Base-by-base conservation (phyloP, 2,888 invertebrate species). In the Pterobdella sp. region DNA sequence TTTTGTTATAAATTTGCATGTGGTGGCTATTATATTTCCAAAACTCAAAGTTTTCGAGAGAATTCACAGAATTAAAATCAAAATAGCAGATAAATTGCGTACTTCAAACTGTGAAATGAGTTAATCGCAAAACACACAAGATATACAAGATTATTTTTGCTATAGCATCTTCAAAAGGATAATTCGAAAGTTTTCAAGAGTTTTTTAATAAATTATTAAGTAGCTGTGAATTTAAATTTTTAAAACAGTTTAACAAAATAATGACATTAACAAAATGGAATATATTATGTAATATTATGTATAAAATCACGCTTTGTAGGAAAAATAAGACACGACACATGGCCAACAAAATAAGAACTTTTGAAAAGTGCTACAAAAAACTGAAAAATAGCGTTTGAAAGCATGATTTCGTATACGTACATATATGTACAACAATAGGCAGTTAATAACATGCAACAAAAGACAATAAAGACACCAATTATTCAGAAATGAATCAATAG, bases 311-410 rank as follows among this genome's bases (percentile, higher is more conserved):
- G 65, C 65, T 4, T 35, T 2, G 32, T 65, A 35, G n/a, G 65
- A 52, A 63, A 71, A 60, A n/a, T 71, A 71, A 71, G 71, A 71
- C 71, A 71, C 71, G 32, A 56, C 60, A 71, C 22, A 60, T 71
- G 71, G 71, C 71, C 71, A 37, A 69, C 71, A 32, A 31, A 71
- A 71, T 22, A 1, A 36, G 52, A 42, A 71, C 18, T 29, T 31
- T 63, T 35, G 14, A 34, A 34, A 34, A 34, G 22, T 36, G 35
- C 35, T 65, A 34, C 60, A 56, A 56, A n/a, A n/a, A 56, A 56
- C 60, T 56, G 60, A 56, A 56, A 42, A 56, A 56, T 56, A 65
- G 65, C 65, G 32, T 32, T 14, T 65, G 65, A 34, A 65, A 34
- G 32, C 35, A 34, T 65, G 18, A 22, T 4, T 3, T 63, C 14